Evolutionary conservation across 92 coral and sea anemone species (phyloP).

Genomic region (Pocillopora meandrina): DNA sequence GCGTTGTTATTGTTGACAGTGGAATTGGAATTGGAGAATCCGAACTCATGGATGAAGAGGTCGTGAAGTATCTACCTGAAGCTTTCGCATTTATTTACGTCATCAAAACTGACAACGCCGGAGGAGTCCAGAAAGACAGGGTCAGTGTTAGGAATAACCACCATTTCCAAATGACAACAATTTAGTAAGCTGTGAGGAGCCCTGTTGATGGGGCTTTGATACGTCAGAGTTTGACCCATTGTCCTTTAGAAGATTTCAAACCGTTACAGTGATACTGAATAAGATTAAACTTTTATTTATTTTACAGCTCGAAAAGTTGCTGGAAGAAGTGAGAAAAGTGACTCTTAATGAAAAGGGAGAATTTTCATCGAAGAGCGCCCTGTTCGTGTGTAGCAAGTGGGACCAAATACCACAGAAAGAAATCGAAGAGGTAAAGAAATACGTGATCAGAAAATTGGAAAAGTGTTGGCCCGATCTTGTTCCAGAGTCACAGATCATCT

Average conservation of each 20-base stretch:
- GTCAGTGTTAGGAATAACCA: slow-evolving; percentile 13
- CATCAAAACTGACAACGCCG: slow-evolving; percentile 55
- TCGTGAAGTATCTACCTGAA: slow-evolving; percentile 43
- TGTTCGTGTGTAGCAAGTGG: slow-evolving; percentile 62
- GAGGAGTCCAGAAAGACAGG: slow-evolving; percentile 60
- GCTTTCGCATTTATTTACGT: slow-evolving; percentile 57
- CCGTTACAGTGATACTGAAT: not conserved
- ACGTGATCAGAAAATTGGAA: slow-evolving; percentile 16
- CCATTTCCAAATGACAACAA: too few relatives aligned
- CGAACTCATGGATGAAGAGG: slow-evolving; percentile 39
- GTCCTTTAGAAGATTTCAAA: not conserved
- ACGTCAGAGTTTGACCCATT: too few relatives aligned
- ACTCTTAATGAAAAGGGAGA: slow-evolving; percentile 12
- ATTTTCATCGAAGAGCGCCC: slow-evolving; percentile 43
- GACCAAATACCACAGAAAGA: slow-evolving; percentile 43
- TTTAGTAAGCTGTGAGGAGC: too few relatives aligned
- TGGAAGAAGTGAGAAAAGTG: slow-evolving; percentile 34
- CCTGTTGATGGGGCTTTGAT: too few relatives aligned
- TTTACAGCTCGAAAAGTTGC: slow-evolving; percentile 37
- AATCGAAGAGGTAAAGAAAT: slow-evolving; percentile 20
- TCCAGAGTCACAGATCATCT: slow-evolving; percentile 40
- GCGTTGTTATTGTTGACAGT: slow-evolving; percentile 56
- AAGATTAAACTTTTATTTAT: not conserved
- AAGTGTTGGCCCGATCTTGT: slow-evolving; percentile 54
- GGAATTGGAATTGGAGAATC: slow-evolving; percentile 52